Evolutionary conservation across 2,113 vertebrate species (phyloP).

Genomic region (Grammomys surdaster): DNA sequence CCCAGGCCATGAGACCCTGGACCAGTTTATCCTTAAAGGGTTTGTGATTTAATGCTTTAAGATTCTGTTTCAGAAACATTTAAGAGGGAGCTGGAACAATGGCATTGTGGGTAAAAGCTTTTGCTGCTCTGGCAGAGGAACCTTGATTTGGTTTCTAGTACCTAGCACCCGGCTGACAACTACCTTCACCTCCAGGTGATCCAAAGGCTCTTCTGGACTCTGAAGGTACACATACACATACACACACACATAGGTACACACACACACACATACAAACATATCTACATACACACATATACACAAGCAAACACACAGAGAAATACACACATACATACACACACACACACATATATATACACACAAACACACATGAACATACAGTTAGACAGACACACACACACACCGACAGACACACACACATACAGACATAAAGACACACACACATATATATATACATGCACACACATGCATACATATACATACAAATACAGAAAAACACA

Average conservation of each 20-base stretch:
- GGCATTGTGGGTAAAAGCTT: not conserved
- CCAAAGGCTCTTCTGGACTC: not conserved
- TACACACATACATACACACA: too few species aligned
- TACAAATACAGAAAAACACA: too few species aligned
- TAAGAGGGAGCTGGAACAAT: not conserved
- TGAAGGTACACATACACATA: not conserved
- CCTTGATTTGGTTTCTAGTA: not conserved
- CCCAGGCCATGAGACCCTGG: not conserved
- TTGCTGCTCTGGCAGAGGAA: not conserved
- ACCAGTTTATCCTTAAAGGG: not conserved
- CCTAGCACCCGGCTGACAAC: not conserved
- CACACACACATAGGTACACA: not conserved
- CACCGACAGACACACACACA: too few species aligned
- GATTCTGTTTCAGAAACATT: conserved; percentile 36
- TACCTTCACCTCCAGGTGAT: not conserved
- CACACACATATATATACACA: too few species aligned
- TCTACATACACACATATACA: too few species aligned
- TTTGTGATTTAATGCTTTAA: conserved; percentile 35
- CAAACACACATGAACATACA: too few species aligned
- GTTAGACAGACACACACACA: too few species aligned
- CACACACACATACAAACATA: too few species aligned
- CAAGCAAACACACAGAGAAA: too few species aligned
- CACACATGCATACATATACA: too few species aligned
- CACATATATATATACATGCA: too few species aligned
- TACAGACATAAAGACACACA: too few species aligned